These are phyloP conservation scores for Stichodactyla helianthus DNA, from an alignment of 64 coral and sea anemone species.

Conservation along the genomic window DNA sequence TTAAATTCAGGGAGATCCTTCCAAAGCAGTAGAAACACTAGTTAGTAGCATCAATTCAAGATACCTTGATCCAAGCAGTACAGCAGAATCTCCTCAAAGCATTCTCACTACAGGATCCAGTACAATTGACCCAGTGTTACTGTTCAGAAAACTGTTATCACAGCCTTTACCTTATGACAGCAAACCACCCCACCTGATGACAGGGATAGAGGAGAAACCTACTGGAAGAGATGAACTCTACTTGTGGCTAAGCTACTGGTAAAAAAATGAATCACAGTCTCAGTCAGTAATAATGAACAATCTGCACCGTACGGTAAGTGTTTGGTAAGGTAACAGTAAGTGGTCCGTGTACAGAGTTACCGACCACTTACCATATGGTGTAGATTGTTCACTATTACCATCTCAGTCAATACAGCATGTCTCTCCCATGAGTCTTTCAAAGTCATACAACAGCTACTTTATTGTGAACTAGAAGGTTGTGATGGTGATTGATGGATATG, in stretches of 20 bases:
- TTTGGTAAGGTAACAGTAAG: too few species aligned
- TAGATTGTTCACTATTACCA: too few species aligned
- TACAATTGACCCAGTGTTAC: slow-evolving; percentile 46
- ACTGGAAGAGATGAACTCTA: slow-evolving; percentile 47
- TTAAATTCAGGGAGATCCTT: not conserved
- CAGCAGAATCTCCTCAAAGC: not conserved
- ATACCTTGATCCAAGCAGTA: slow-evolving; percentile 5
- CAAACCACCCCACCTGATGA: slow-evolving; percentile 37
- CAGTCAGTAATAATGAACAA: too few species aligned
- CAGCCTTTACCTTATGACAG: slow-evolving; percentile 77
- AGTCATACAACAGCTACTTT: too few species aligned
- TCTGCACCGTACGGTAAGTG: too few species aligned
- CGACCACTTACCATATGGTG: too few species aligned
- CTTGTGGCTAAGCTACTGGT: slow-evolving; percentile 96
- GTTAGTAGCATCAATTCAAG: not conserved
- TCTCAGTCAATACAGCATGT: too few species aligned
- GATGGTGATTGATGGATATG: not conserved
- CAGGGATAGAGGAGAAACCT: slow-evolving; percentile 11
- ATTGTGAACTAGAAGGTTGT: not conserved
- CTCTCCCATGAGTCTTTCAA: too few species aligned
- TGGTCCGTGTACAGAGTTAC: too few species aligned
- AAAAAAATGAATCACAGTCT: not conserved
- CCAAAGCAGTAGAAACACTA: not conserved
- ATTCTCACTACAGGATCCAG: slow-evolving; percentile 13
- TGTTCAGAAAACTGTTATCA: slow-evolving; percentile 68